Percentiles rank a stretch among this genome's conserved stretches.
Conservation (phyloP, 1,140 invertebrate genomes). For the Trissolcus basalis region DNA sequence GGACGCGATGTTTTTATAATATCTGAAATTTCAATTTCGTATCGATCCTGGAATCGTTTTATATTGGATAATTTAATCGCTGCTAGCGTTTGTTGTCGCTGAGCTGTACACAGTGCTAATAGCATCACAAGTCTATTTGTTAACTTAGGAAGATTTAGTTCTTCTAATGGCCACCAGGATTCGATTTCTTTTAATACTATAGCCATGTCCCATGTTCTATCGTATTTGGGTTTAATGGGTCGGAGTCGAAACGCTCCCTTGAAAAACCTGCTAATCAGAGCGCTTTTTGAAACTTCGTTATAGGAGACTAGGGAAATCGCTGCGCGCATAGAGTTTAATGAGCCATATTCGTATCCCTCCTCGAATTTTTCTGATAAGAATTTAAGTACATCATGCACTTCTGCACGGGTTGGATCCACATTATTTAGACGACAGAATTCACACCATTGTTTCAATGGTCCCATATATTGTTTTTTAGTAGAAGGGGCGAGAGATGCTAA, state of each 20-base stretch:
- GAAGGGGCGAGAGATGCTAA: constrained; percentile 24
- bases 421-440: background rate
- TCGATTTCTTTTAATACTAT: constrained; percentile 3
- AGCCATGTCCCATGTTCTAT: constrained; percentile 19
- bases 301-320: constrained; percentile 12
- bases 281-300: background rate
- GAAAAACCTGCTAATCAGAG: constrained; percentile 17
- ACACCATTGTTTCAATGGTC: constrained; percentile 4
- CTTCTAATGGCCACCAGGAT: constrained; percentile 9
- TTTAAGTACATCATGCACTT: constrained; percentile 2
- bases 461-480: constrained; percentile 32
- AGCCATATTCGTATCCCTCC: constrained; percentile 19
- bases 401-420: background rate
- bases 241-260: constrained; percentile 12
- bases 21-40: constrained; percentile 1
- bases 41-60: background rate
- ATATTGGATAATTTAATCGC: constrained; percentile 14
- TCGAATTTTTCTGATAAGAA: constrained; percentile 31
- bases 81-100: constrained; percentile 16
- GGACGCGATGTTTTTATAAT: constrained; percentile 4
- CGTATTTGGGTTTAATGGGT: constrained; percentile 16
- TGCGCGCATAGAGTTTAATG: too few relatives aligned
- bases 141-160: background rate
- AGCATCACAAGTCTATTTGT: constrained; percentile 1
- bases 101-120: constrained; percentile 18